phyloP scores from a whole-genome alignment of 2,113 vertebrate species.

The Chinchilla lanigera region DNA sequence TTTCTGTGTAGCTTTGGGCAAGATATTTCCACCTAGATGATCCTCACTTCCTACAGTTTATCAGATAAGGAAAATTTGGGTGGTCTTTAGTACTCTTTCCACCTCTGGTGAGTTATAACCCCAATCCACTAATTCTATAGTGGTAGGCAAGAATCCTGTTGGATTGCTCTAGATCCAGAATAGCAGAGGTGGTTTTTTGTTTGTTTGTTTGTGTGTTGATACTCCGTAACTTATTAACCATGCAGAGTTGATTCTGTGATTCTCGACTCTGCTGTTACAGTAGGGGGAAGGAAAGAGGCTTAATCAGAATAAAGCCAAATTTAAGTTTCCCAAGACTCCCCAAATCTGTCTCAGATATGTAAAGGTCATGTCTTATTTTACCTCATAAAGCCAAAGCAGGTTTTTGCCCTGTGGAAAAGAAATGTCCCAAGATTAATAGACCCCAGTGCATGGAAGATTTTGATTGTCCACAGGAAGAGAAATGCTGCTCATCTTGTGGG shows the following conservation, averaged over 20 bases:
- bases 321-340: neutral
- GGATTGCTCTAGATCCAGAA: neutral
- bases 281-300: neutral
- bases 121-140: neutral
- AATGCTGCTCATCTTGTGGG: constrained; percentile 72
- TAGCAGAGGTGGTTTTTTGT: neutral
- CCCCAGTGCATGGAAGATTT: constrained; percentile 50
- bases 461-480: constrained; percentile 13
- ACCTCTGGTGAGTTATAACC: neutral
- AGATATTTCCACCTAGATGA: neutral
- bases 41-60: neutral
- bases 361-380: constrained; percentile 42
- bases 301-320: neutral
- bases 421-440: neutral
- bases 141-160: neutral
- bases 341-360: constrained; percentile 19
- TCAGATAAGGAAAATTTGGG: neutral
- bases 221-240: neutral
- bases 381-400: constrained; percentile 67
- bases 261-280: neutral
- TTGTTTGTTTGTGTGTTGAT: neutral
- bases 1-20: neutral
- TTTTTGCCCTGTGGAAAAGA: constrained; percentile 46
- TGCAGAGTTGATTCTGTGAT: neutral
- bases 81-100: neutral